phyloP scores from a whole-genome alignment of 2,888 invertebrate genomes.

The Falcaria lacertinaria region DNA sequence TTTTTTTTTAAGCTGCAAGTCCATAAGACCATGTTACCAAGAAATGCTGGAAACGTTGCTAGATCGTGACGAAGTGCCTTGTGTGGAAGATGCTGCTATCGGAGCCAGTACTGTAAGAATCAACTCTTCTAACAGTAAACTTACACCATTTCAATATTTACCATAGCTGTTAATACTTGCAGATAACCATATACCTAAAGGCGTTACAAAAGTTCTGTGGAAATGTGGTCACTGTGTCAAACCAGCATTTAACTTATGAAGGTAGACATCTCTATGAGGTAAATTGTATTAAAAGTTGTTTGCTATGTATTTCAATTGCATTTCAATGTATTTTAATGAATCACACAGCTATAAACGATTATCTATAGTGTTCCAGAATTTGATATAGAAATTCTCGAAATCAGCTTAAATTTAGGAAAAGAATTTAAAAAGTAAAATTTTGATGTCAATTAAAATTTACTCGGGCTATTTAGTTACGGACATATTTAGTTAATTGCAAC shows the following conservation, averaged over 20 bases:
- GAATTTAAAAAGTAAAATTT: no score
- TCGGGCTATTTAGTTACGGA: no score
- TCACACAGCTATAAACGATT: no score
- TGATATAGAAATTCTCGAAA: no score
- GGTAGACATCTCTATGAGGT: conserved; percentile 59
- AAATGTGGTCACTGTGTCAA: conserved; percentile 26
- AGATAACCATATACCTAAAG: conserved; percentile 55
- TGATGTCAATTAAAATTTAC: no score
- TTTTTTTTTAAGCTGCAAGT: conserved; percentile 44
- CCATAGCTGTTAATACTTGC: conserved; percentile 13
- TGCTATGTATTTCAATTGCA: conserved; percentile 3
- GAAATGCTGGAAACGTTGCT: conserved; percentile 43
- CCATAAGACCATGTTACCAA: conserved; percentile 40
- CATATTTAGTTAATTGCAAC: no score
- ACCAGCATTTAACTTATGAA: conserved; percentile 36
- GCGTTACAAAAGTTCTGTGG: conserved; percentile 50
- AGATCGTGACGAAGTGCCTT: conserved; percentile 45
- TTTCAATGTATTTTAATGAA: no score
- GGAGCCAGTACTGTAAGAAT: conserved; percentile 52
- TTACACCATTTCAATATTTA: no score
- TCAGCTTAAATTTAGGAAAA: no score
- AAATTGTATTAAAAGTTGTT: conserved; percentile 7
- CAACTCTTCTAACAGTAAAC: background rate
- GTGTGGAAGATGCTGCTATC: conserved; percentile 54
- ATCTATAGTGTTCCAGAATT: no score